A percentile compares a stretch with the other conserved stretches of the same genome.
phyloP scores from a whole-genome alignment of 2,888 invertebrate genomes.

The Villa cingulata region DNA sequence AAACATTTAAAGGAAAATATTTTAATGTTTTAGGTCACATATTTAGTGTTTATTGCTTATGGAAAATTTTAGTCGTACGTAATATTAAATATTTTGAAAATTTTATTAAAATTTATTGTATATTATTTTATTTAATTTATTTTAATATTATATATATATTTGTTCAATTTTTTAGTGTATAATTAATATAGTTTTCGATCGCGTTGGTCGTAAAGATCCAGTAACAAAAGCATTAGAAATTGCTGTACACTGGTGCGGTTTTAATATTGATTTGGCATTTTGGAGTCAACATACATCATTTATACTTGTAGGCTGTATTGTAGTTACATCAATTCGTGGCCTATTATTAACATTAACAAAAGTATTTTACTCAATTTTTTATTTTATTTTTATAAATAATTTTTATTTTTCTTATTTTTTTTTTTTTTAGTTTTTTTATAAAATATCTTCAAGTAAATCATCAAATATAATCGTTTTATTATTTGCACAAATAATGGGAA shows the following conservation, averaged over 20 bases:
- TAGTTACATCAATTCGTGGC: conserved; percentile 93
- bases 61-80: conserved; percentile 98
- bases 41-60: conserved; percentile 94
- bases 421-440: conserved; percentile 87
- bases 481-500: conserved; percentile 98
- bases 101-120: background rate
- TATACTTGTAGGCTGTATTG: conserved; percentile 91
- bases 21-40: conserved; percentile 97
- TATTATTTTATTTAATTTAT: too few relatives aligned
- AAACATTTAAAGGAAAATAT: conserved; percentile 93
- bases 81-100: background rate
- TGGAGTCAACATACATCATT: conserved; percentile 99
- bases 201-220: conserved; percentile 96
- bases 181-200: conserved; percentile 96
- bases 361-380: conserved; percentile 39
- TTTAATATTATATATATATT: background rate
- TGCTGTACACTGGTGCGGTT: conserved; percentile 90
- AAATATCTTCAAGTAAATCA: conserved; percentile 96
- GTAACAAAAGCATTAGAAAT: conserved; percentile 94
- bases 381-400: too few relatives aligned
- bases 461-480: conserved; percentile 95
- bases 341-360: conserved; percentile 92
- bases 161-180: conserved; percentile 63
- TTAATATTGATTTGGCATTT: conserved; percentile 91
- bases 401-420: conserved; percentile 8